Conservation (phyloP, 2,888 invertebrate genomes). For the Protonemura montana region DNA sequence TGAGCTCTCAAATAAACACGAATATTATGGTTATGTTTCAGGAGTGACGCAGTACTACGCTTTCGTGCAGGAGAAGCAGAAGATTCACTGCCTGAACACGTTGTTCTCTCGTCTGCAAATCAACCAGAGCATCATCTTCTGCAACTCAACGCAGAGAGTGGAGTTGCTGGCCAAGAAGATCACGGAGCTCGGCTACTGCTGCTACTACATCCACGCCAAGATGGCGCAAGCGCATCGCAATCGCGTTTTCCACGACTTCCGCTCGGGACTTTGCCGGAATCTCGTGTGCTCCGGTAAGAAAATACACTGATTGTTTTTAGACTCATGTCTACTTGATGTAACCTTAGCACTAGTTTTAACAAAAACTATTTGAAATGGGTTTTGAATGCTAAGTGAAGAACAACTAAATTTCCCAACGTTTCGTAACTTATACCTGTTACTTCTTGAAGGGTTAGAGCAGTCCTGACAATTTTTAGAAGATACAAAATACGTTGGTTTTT, state of each 20-base stretch:
- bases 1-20: too few species aligned
- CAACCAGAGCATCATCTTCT: slow-evolving; percentile 99
- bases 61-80: slow-evolving; percentile 99
- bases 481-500: too few species aligned
- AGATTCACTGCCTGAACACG: slow-evolving; percentile 99
- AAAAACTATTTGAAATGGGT: too few species aligned
- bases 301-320: too few species aligned
- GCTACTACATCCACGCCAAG: slow-evolving; percentile 99
- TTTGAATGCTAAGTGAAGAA: too few species aligned
- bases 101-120: slow-evolving; percentile 99
- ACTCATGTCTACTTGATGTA: too few species aligned
- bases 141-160: slow-evolving; percentile 99
- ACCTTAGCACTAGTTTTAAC: too few species aligned
- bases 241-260: slow-evolving; percentile 99
- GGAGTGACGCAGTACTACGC: slow-evolving; percentile 99
- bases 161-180: slow-evolving; percentile 99
- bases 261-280: slow-evolving; percentile 97
- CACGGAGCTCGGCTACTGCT: slow-evolving; percentile 98
- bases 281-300: slow-evolving; percentile 75
- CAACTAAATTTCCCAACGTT: too few species aligned
- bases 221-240: slow-evolving; percentile 99
- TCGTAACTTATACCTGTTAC: too few species aligned
- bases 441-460: too few species aligned
- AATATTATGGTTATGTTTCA: too few species aligned
- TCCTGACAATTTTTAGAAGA: too few species aligned